Evolutionary conservation across 2,797 vertebrate genomes (phyloP).

Genomic region (Apodemus agrarius): DNA sequence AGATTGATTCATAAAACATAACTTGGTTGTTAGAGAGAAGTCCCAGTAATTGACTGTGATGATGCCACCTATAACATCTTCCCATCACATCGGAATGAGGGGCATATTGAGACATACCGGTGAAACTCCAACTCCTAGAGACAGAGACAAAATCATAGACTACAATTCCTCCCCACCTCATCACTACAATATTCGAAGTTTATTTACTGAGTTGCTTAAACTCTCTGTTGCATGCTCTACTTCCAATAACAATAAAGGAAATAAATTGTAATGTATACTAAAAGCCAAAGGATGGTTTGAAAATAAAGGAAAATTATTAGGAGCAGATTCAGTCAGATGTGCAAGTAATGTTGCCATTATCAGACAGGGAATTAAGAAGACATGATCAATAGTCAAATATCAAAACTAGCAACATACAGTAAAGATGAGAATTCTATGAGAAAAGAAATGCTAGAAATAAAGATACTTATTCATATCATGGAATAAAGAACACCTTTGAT

Average conservation of each 20-base stretch:
- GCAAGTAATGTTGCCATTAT: not conserved
- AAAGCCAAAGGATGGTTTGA: not conserved
- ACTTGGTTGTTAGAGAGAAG: not conserved
- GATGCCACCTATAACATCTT: not conserved
- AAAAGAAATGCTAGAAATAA: not conserved
- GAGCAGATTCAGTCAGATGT: not conserved
- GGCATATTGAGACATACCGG: not conserved
- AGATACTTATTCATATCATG: not conserved
- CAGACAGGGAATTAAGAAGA: not conserved
- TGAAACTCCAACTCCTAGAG: not conserved
- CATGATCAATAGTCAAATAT: not conserved
- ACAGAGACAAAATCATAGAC: not conserved
- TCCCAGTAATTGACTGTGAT: not conserved
- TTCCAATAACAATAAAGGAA: not conserved
- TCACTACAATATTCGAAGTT: not conserved
- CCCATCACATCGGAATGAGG: not conserved
- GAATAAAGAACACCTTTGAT: not conserved
- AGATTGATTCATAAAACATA: conserved; percentile 9
- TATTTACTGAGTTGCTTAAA: not conserved
- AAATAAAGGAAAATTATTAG: not conserved
- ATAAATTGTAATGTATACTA: not conserved
- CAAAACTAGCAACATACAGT: not conserved
- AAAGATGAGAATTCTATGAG: not conserved
- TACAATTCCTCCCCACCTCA: no score
- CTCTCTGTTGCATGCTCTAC: not conserved